Evolutionary conservation across 2,113 vertebrate genomes (phyloP), one percentile per base, ranked within the genome.

Genomic region (Paradoxurus hermaphroditus): DNA sequence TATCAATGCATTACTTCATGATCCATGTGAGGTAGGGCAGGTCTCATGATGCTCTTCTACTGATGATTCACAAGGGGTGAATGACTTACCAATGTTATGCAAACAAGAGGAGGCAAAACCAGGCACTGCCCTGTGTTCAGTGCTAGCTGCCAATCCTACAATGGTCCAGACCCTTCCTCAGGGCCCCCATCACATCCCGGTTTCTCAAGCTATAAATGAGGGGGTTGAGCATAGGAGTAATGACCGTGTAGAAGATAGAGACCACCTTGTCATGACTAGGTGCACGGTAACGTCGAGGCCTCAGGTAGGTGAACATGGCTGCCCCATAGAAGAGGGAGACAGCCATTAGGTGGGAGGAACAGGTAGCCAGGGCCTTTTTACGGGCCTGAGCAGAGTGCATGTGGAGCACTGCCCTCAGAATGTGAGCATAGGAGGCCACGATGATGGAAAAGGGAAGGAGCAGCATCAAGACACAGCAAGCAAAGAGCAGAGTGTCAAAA

Each of bases 181-280:
- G 15, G 12, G 97, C 96, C 4, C 95, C 96, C 79, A 97, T 98
- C 41, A 98, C 97, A 19, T 98, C 97, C 85, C 7, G 62, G 65
- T 98, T 98, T 21, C 98, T 98, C 77, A 98, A 81, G 44, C 97
- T 98, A 29, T 98, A 98, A 85, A 98, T 97, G 70, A 98, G 89
- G 16, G 97, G 98, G 23, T 98, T 98, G 46, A 98, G 90, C 98
- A 98, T 98, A 11, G 98, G 96, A 3, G 95, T 97, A n/a, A 98
- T 89, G 41, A 97, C 95, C 0, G 91, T 97, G 19, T 97, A 97
- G 89, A 97, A 97, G 56, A 96, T 1, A 78, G 96, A 97, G 25
- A 94, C 91, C 41, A 94, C 53, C 51, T 98, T 97, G 92, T 98
- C 97, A 53, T 97, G 96, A 49, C 94, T 59, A 7, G 97, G 97